A percentile compares a stretch with the other conserved stretches of the same genome.
phyloP scores from a whole-genome alignment of 2,888 invertebrate genomes.

The Lathronympha strigana region DNA sequence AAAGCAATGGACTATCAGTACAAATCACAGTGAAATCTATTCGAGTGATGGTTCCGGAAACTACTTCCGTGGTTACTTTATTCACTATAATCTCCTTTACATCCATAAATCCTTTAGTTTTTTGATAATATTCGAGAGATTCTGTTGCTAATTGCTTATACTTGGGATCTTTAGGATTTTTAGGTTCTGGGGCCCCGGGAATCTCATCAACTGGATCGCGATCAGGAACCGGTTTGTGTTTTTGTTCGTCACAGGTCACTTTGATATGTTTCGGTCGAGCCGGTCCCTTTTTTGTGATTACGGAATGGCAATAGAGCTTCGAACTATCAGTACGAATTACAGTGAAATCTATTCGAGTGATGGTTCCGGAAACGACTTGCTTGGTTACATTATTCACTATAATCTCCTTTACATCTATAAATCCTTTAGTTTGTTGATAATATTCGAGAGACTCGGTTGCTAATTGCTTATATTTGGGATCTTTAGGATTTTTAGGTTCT shows the following conservation, averaged over 20 bases:
- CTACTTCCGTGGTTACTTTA: slow-evolving; percentile 65
- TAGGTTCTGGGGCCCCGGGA: slow-evolving; percentile 39
- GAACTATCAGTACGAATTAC: slow-evolving; percentile 68
- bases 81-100: slow-evolving; percentile 46
- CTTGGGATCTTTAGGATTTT: slow-evolving; percentile 41
- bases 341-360: slow-evolving; percentile 57
- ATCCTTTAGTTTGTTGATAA: slow-evolving; percentile 45
- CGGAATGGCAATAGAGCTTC: slow-evolving; percentile 51
- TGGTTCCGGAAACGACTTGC: slow-evolving; percentile 75
- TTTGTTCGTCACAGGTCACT: slow-evolving; percentile 13
- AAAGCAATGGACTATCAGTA: too few species aligned
- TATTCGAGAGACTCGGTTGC: slow-evolving; percentile 53
- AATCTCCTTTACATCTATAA: slow-evolving; percentile 47
- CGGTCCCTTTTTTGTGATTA: too few species aligned
- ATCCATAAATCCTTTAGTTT: too few species aligned
- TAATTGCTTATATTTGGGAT: slow-evolving; percentile 49
- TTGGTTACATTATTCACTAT: slow-evolving; percentile 60
- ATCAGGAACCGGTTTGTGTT: too few species aligned
- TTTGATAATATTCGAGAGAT: slow-evolving; percentile 22
- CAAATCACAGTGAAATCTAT: slow-evolving; percentile 52
- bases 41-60: slow-evolving; percentile 73
- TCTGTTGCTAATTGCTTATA: slow-evolving; percentile 35
- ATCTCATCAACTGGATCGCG: too few species aligned
- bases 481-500: slow-evolving; percentile 32
- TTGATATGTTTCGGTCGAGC: too few species aligned